Percentiles rank a stretch among this genome's conserved stretches.
phyloP scores from a whole-genome alignment of 2,113 vertebrate genomes.

The Ovibos moschatus region DNA sequence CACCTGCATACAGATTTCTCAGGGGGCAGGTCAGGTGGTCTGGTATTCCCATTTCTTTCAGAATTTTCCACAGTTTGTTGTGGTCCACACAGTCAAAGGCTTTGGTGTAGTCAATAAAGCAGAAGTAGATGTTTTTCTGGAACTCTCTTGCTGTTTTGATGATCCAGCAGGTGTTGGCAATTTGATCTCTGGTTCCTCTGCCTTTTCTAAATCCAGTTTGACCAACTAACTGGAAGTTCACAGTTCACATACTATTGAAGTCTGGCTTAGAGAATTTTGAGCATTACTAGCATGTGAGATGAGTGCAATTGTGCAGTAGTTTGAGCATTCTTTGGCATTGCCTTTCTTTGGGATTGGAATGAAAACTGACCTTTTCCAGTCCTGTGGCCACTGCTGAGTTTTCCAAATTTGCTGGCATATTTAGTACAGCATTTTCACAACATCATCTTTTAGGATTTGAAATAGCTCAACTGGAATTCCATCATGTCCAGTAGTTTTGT shows the following conservation, averaged over 20 bases:
- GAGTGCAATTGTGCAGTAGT: background rate
- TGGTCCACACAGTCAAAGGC: background rate
- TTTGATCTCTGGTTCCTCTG: background rate
- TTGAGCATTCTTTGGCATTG: background rate
- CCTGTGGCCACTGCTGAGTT: background rate
- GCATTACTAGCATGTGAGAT: background rate
- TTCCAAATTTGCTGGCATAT: background rate
- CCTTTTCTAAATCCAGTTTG: background rate
- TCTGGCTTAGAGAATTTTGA: background rate
- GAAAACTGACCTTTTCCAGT: background rate
- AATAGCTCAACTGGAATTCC: background rate
- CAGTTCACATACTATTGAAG: background rate
- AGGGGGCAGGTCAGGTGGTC: background rate
- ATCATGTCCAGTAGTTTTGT: background rate
- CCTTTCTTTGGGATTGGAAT: background rate
- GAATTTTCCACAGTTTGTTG: background rate
- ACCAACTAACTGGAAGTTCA: background rate
- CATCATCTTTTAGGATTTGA: background rate
- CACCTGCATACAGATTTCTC: background rate
- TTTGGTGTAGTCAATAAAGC: background rate
- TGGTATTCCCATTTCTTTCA: background rate
- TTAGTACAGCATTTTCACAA: background rate
- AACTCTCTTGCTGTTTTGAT: background rate
- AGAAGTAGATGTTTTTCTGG: background rate
- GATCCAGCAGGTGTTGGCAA: background rate